Base-by-base conservation (phyloP, 2,797 vertebrate genomes). In the Urocyon cinereoargenteus region DNA sequence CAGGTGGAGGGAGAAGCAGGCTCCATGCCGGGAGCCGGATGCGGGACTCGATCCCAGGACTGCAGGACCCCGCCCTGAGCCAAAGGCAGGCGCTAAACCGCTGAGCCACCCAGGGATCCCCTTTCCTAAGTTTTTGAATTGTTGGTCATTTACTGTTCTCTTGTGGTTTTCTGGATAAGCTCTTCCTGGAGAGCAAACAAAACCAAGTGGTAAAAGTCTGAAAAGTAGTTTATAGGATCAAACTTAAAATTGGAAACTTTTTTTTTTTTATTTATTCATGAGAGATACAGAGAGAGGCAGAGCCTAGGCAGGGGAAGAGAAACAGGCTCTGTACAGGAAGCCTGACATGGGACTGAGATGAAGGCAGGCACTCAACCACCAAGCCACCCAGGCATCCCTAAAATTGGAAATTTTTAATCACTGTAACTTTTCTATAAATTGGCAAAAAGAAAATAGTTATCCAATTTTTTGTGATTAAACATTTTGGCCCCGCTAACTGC, bases 341-440 rank as follows among this genome's bases (percentile, higher is more conserved):
- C 40, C 40, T 45, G 40, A 45, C 7, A 45, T 45, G 40, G 40
- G 40, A 45, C 40, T 45, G 40, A 45, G 40, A 45, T 45, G 40
- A 45, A 45, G 40, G 40, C 40, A 45, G 6, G 40, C 40, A 45
- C 40, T 45, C 40, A 45, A 45, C 6, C 40, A 45, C 40, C 6
- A 45, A 45, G 40, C 40, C 40, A 45, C 40, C 40, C 6, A 45
- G 40, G 40, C 6, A 0, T 8, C 40, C 40, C 40, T 64, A 72
- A 90, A 96, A 57, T 3, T 64, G 73, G 61, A 57, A 95, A 31
- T 51, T 49, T 87, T 66, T 66, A 64, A 83, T 92, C 59, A 86
- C 26, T 51, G 4, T 28, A 36, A 40, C 57, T 61, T 88, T 82
- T 81, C 72, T 61, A 10, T 28, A 78, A 90, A 64, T 22, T 81